These are phyloP conservation scores for Carlito syrichta DNA, from an alignment of 2,113 vertebrate genomes.

Conservation along the genomic window DNA sequence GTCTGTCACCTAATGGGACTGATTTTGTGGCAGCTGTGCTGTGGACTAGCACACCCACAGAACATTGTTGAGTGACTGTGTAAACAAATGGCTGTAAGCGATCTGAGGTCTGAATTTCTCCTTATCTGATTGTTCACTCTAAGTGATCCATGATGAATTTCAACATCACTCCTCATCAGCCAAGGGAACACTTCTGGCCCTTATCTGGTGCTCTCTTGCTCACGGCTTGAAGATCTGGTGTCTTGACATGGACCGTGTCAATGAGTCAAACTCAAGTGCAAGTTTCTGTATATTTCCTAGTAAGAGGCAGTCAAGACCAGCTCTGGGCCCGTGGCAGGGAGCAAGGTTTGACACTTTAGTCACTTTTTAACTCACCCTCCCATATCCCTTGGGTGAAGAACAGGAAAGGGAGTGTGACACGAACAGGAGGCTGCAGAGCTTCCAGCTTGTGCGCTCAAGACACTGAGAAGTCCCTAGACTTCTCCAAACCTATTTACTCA, in stretches of 20 bases:
- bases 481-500: background rate
- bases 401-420: too few relatives aligned
- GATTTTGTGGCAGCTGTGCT: rapidly evolving
- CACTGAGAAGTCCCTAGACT: background rate
- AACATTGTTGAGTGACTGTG: background rate
- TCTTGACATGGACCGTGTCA: background rate
- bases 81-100: background rate
- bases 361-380: background rate
- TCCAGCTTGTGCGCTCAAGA: background rate
- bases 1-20: background rate
- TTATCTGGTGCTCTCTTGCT: background rate
- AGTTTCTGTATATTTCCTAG: background rate
- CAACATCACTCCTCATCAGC: background rate
- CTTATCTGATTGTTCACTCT: background rate
- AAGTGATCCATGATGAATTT: background rate
- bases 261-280: background rate
- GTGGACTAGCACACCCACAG: background rate
- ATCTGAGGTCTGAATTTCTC: background rate
- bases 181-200: rapidly evolving
- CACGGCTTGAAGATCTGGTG: rapidly evolving
- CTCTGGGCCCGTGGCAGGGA: background rate
- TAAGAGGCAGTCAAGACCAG: background rate
- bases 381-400: background rate
- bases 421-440: too few relatives aligned
- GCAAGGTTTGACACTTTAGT: background rate